Evolutionary conservation across 2,888 invertebrate genomes (phyloP), one percentile per base, ranked within the genome.

Genomic region (Girardia tigrina): DNA sequence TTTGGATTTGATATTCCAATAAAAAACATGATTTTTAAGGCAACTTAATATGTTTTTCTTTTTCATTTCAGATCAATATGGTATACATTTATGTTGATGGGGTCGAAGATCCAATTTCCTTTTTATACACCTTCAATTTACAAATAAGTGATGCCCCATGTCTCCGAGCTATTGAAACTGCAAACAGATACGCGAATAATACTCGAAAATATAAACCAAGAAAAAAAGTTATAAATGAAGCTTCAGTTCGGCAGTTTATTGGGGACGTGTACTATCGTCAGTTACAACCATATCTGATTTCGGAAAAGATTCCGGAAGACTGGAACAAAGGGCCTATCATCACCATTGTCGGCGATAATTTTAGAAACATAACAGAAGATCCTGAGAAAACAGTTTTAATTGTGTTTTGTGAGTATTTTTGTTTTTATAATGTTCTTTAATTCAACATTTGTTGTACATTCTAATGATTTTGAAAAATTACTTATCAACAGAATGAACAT

Each of bases 11-110:
- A n/a, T n/a, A n/a, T n/a, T n/a, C n/a, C n/a, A n/a, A n/a, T n/a
- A n/a, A n/a, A n/a, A n/a, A n/a, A n/a, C n/a, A n/a, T n/a, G n/a
- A n/a, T n/a, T n/a, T n/a, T n/a, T n/a, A n/a, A n/a, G n/a, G n/a
- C n/a, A n/a, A n/a, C n/a, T n/a, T n/a, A n/a, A n/a, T n/a, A n/a
- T n/a, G n/a, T n/a, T n/a, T n/a, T n/a, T n/a, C n/a, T n/a, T n/a
- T n/a, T n/a, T n/a, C n/a, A n/a, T n/a, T 56, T 56, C 56, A 56
- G 56, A 56, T 56, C n/a, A 56, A 56, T n/a, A 56, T 56, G 56
- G 56, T n/a, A 6, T 56, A 56, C 23, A 56, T 56, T 16, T 6
- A 56, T 56, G n/a, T 56, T 4, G 56, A 56, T 16, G 56, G 56
- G 6, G 8, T 20, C 4, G 56, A 56, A 16, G 56, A 56, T 56